Conservation (phyloP, 2,888 invertebrate genomes). For the Nephrotoma guestfalica region DNA sequence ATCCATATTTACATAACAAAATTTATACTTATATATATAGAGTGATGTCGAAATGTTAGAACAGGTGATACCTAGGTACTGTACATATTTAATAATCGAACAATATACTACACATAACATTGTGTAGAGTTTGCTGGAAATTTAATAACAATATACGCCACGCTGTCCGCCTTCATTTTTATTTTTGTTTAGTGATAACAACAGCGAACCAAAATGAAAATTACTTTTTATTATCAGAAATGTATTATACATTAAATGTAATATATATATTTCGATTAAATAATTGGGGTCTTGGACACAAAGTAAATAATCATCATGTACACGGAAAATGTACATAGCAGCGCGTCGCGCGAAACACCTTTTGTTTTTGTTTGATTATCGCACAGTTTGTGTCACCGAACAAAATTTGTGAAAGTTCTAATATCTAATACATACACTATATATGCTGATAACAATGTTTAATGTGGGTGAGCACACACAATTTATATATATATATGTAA, state of each 20-base stretch:
- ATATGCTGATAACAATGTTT: background rate
- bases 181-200: background rate
- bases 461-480: background rate
- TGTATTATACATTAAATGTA: background rate
- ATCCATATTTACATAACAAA: background rate
- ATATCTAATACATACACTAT: background rate
- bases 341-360: background rate
- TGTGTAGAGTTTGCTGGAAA: background rate
- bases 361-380: background rate
- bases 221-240: background rate
- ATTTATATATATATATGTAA: background rate
- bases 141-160: background rate
- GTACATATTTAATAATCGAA: background rate
- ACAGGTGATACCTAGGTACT: background rate
- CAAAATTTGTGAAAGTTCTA: background rate
- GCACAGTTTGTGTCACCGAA: background rate
- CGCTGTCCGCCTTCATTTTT: background rate
- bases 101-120: background rate
- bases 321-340: background rate
- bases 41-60: background rate
- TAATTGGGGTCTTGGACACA: background rate
- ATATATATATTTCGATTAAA: background rate
- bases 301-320: background rate
- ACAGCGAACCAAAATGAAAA: background rate
- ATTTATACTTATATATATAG: background rate